phyloP scores from a whole-genome alignment of 1,140 invertebrate genomes.

The Sinella curviseta region DNA sequence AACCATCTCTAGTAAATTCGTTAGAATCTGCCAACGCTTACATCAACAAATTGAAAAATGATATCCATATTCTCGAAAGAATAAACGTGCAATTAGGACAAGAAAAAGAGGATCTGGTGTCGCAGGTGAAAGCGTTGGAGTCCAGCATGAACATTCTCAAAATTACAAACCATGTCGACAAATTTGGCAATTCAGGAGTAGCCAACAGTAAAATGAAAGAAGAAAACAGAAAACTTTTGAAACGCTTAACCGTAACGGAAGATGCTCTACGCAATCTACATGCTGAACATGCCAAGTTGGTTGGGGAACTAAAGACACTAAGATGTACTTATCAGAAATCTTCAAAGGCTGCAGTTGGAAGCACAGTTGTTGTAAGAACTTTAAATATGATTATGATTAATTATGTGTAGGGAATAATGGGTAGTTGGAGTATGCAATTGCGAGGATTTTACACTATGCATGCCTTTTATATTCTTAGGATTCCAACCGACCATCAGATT shows the following conservation, averaged over 20 bases:
- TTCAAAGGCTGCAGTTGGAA: not conserved
- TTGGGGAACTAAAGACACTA: constrained; percentile 29
- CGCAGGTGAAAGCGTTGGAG: constrained; percentile 22
- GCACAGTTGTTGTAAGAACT: not conserved
- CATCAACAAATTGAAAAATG: constrained; percentile 29
- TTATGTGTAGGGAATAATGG: not conserved
- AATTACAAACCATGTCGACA: not conserved
- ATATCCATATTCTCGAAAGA: constrained; percentile 6
- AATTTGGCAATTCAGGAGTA: not conserved
- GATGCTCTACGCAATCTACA: constrained; percentile 35
- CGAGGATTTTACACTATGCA: not conserved
- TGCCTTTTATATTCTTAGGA: not conserved
- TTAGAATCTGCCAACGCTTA: not conserved
- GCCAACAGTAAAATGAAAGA: not conserved
- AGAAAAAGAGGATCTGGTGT: constrained; percentile 24
- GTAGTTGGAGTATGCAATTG: no score
- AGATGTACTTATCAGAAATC: not conserved
- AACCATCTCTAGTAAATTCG: not conserved
- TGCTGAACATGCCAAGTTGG: constrained; percentile 39
- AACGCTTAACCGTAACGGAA: constrained; percentile 35
- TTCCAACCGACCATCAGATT: not conserved
- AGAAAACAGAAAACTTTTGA: constrained; percentile 13
- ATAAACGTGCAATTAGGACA: constrained; percentile 6
- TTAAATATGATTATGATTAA: not conserved
- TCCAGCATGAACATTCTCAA: constrained; percentile 12